phyloP scores from a whole-genome alignment of 2,113 vertebrate species.

The Oreochromis spilurus region DNA sequence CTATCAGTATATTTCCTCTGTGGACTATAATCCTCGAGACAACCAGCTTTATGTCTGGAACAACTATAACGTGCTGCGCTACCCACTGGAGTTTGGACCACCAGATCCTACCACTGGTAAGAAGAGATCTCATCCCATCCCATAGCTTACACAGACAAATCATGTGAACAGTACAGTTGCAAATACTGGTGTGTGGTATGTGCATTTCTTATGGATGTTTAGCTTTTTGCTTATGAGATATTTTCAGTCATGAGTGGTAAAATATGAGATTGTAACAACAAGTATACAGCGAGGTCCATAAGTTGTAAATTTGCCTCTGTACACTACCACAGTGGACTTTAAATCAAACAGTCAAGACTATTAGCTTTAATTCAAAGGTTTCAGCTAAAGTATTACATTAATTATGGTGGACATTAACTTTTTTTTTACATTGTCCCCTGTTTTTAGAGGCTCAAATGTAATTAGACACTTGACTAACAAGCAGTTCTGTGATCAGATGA shows the following conservation, averaged over 20 bases:
- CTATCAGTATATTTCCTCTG: slow-evolving; percentile 91
- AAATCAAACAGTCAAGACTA: neutral
- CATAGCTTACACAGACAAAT: neutral
- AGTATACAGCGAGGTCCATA: neutral
- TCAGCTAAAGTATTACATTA: neutral
- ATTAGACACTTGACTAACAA: neutral
- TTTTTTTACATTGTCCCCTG: neutral
- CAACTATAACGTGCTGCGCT: slow-evolving; percentile 91
- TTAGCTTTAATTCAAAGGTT: neutral
- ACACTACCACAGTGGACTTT: neutral
- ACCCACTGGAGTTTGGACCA: slow-evolving; percentile 85
- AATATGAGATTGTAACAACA: neutral
- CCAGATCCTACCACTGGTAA: slow-evolving; percentile 82
- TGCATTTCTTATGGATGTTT: neutral
- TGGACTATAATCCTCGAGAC: slow-evolving; percentile 93
- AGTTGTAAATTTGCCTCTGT: neutral
- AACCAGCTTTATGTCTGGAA: slow-evolving; percentile 97
- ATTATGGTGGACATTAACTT: neutral
- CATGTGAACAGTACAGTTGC: neutral
- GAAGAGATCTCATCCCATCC: neutral
- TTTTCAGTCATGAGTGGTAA: neutral
- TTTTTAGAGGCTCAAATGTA: neutral
- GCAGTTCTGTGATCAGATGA: neutral
- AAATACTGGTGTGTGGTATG: neutral
- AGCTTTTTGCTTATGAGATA: neutral